phyloP scores from a whole-genome alignment of 2,888 invertebrate species.

The Thera britannica region DNA sequence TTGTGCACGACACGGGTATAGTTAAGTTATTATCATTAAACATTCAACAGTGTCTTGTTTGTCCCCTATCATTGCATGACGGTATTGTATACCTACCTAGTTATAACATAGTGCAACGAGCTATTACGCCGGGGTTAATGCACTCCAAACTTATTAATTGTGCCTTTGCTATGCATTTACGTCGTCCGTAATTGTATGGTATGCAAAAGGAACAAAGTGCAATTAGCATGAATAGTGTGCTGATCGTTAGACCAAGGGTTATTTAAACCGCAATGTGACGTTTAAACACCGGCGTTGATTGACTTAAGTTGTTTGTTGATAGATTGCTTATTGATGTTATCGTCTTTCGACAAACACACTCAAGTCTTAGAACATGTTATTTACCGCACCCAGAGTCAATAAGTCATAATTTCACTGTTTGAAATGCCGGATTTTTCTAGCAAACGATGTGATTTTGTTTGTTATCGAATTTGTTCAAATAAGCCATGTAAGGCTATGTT shows the following conservation, averaged over 20 bases:
- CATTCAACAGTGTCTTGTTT: conserved; percentile 4
- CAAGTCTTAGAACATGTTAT: conserved; percentile 2
- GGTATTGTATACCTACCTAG: not conserved
- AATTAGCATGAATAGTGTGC: conserved; percentile 5
- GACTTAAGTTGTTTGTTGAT: conserved; percentile 11
- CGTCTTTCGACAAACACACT: conserved; percentile 10
- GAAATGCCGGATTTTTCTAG: not conserved
- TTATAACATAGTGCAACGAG: conserved; percentile 1
- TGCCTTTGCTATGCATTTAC: conserved; percentile 12
- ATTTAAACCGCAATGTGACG: not conserved
- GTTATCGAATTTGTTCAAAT: too few species aligned
- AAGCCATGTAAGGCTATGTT: too few species aligned
- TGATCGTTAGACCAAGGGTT: not conserved
- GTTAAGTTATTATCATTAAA: conserved; percentile 20
- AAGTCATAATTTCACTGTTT: not conserved
- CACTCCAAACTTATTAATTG: conserved; percentile 20
- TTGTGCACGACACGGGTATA: conserved; percentile 6
- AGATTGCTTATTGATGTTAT: conserved; percentile 16
- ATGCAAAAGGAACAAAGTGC: conserved; percentile 17
- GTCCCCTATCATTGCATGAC: conserved; percentile 9
- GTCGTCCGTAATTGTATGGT: conserved; percentile 12
- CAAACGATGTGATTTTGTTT: too few species aligned
- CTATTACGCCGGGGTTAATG: conserved; percentile 20
- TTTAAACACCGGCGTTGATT: conserved; percentile 15
- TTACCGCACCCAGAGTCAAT: conserved; percentile 1